phyloP scores from a whole-genome alignment of 53 echinoderm and acorn worm species.

The Apostichopus leukothele region DNA sequence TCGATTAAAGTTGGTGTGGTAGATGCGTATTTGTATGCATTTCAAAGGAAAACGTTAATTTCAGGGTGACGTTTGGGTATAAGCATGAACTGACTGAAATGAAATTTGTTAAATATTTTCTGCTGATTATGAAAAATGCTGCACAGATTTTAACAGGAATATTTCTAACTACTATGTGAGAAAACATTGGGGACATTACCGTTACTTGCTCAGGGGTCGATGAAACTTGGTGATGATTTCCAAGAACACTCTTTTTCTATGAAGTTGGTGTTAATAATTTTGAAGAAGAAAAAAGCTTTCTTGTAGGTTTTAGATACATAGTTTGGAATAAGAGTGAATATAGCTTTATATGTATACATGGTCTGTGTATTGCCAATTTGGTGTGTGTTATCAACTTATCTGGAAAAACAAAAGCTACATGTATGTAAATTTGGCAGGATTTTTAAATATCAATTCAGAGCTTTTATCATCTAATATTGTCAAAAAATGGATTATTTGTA shows the following conservation, averaged over 20 bases:
- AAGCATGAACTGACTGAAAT: not conserved
- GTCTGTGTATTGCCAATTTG: not conserved
- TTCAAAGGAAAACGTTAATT: not conserved
- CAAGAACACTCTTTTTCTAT: not conserved
- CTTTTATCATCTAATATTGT: not conserved
- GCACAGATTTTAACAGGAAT: slow-evolving; percentile 4
- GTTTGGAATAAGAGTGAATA: not conserved
- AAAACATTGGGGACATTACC: not conserved
- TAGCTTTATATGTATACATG: slow-evolving; percentile 1
- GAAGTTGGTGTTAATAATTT: not conserved
- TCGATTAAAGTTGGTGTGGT: no score
- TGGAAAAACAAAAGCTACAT: not conserved
- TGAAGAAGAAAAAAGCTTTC: not conserved
- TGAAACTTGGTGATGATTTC: slow-evolving; percentile 2
- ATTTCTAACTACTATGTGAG: not conserved
- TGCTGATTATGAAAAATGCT: not conserved
- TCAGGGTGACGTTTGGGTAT: not conserved
- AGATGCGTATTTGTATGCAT: no score
- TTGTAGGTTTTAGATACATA: slow-evolving; percentile 10
- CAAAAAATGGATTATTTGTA: no score
- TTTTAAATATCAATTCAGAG: not conserved
- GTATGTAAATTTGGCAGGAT: not conserved
- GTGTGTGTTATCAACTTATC: not conserved
- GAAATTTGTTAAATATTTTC: not conserved
- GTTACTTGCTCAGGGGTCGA: not conserved